Conservation (phyloP, 2,888 invertebrate genomes). For the Carterocephalus palaemon region DNA sequence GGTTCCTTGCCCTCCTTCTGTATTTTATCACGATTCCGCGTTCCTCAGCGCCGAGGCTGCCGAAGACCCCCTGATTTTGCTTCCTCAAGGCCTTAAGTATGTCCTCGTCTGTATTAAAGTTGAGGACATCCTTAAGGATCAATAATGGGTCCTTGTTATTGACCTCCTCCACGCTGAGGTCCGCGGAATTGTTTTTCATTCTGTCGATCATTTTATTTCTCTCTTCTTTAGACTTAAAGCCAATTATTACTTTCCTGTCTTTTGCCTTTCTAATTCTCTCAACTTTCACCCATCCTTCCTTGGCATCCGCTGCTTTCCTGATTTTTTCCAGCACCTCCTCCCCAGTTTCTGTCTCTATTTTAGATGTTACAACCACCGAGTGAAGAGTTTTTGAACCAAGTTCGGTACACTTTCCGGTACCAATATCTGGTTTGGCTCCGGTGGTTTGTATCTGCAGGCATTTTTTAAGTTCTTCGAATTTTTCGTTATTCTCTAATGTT, state of each 20-base stretch:
- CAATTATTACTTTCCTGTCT: constrained; percentile 18
- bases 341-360: constrained; percentile 6
- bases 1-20: too few species aligned
- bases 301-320: constrained; percentile 4
- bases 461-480: too few species aligned
- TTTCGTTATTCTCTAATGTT: too few species aligned
- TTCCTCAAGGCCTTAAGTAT: constrained; percentile 1
- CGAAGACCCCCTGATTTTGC: neutral
- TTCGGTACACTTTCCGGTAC: too few species aligned
- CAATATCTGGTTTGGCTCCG: too few species aligned
- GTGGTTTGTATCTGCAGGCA: too few species aligned
- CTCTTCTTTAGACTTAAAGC: constrained; percentile 1
- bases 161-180: constrained; percentile 13
- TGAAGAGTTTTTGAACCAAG: too few species aligned
- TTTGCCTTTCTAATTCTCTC: constrained; percentile 16
- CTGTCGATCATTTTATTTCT: constrained; percentile 1
- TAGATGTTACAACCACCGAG: too few species aligned
- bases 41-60: neutral
- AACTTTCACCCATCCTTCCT: constrained; percentile 7
- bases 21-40: neutral
- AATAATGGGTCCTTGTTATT: constrained; percentile 19
- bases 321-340: constrained; percentile 12
- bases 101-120: neutral
- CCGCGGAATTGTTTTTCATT: neutral
- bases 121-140: constrained; percentile 8